Evolutionary conservation across 2,113 vertebrate genomes (phyloP).

Genomic region (Oncorhynchus mykiss): DNA sequence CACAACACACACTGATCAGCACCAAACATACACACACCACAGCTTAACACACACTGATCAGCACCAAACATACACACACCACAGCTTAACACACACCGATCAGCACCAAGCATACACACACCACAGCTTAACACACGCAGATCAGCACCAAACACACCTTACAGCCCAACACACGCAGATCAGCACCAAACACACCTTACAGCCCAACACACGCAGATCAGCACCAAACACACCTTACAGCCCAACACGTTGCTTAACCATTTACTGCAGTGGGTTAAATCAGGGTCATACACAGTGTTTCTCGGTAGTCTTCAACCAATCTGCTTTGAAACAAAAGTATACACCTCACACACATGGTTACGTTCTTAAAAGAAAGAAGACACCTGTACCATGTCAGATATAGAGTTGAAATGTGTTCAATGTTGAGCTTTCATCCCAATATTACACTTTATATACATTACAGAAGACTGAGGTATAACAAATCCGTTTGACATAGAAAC

Average conservation of each 20-base stretch:
- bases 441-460: no score
- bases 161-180: not conserved
- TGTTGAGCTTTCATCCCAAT: no score
- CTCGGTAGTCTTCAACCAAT: no score
- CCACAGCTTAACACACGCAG: not conserved
- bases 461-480: no score
- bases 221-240: not conserved
- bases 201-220: not conserved
- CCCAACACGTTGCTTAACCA: not conserved
- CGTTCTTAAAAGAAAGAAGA: no score
- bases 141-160: not conserved
- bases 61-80: not conserved
- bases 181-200: not conserved
- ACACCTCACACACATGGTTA: no score
- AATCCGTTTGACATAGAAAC: no score
- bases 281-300: no score
- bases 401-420: no score
- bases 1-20: not conserved
- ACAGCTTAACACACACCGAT: not conserved
- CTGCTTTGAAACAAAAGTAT: no score
- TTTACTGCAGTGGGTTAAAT: not conserved
- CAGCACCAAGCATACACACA: not conserved
- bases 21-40: constrained; percentile 1
- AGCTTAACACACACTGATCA: not conserved
- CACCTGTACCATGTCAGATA: no score